Conservation (phyloP, 2,113 vertebrate genomes). For the Holacanthus passer region DNA sequence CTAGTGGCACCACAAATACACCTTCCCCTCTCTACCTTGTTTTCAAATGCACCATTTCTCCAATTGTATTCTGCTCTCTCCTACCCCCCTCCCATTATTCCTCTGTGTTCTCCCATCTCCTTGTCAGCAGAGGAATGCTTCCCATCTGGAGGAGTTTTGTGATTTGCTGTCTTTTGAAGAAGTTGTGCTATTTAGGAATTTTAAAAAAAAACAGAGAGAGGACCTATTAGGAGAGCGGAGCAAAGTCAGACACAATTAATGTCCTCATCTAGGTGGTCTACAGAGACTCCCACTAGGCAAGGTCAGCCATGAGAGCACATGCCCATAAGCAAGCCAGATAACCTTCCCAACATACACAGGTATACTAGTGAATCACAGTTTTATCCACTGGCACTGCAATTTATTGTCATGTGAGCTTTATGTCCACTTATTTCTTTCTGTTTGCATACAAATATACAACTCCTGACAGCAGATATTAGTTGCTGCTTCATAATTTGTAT, state of each 20-base stretch:
- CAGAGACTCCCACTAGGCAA: constrained; percentile 19
- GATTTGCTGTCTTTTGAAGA: constrained; percentile 36
- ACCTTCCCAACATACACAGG: neutral
- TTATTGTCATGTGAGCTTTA: constrained; percentile 3
- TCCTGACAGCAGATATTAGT: neutral
- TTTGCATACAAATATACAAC: neutral
- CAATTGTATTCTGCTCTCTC: neutral
- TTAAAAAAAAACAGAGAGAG: neutral
- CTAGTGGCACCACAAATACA: constrained; percentile 1
- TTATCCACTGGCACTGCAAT: too few relatives aligned
- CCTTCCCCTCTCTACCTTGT: neutral
- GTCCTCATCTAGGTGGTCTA: constrained; percentile 37
- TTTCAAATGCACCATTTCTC: constrained; percentile 6
- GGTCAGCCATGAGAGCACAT: constrained; percentile 5
- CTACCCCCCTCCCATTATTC: neutral
- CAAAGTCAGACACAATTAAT: constrained; percentile 30
- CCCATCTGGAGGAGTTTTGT: constrained; percentile 32
- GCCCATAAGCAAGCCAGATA: neutral
- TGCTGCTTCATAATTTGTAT: neutral
- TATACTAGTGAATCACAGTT: neutral
- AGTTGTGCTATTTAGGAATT: constrained; percentile 1
- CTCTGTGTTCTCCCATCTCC: constrained; percentile 6
- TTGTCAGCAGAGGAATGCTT: constrained; percentile 2
- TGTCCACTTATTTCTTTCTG: neutral
- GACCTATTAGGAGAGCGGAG: constrained; percentile 3